Evolutionary conservation across 2,888 invertebrate species (phyloP).

Genomic region (Byasa hedistus): DNA sequence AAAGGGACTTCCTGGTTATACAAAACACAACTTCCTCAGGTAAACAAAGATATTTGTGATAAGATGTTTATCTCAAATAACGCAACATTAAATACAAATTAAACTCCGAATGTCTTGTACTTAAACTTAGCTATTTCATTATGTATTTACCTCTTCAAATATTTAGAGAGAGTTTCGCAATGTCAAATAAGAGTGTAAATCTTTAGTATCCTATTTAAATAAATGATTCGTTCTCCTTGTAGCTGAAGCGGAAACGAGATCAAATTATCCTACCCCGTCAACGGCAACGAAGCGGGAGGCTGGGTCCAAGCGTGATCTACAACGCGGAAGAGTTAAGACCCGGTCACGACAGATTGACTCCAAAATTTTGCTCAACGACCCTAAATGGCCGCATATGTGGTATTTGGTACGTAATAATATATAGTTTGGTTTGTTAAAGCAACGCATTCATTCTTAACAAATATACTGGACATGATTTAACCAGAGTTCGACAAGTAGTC

Average conservation of each 20-base stretch:
- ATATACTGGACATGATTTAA: too few relatives aligned
- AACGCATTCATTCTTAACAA: too few relatives aligned
- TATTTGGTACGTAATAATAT: conserved; percentile 89
- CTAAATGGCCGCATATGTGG: conserved; percentile 98
- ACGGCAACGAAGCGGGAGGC: conserved; percentile 63
- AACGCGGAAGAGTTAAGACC: conserved; percentile 88
- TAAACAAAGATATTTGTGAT: conserved; percentile 33
- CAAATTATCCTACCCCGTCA: conserved; percentile 53
- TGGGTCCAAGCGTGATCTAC: conserved; percentile 72
- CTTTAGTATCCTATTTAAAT: neutral
- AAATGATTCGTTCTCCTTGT: conserved; percentile 20
- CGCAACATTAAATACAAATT: too few relatives aligned
- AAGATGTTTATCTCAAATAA: too few relatives aligned
- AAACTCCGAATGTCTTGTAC: too few relatives aligned
- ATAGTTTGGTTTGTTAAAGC: neutral
- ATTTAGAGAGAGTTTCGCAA: too few relatives aligned
- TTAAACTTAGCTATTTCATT: too few relatives aligned
- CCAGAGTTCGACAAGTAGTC: too few relatives aligned
- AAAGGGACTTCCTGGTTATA: conserved; percentile 85
- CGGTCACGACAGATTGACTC: conserved; percentile 65
- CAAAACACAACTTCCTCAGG: conserved; percentile 56
- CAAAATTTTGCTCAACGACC: conserved; percentile 86
- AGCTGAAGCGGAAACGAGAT: conserved; percentile 53
- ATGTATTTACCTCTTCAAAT: too few relatives aligned
- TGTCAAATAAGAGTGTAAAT: too few relatives aligned